phyloP scores from a whole-genome alignment of 2,797 vertebrate genomes.

The Myotis findleyi region DNA sequence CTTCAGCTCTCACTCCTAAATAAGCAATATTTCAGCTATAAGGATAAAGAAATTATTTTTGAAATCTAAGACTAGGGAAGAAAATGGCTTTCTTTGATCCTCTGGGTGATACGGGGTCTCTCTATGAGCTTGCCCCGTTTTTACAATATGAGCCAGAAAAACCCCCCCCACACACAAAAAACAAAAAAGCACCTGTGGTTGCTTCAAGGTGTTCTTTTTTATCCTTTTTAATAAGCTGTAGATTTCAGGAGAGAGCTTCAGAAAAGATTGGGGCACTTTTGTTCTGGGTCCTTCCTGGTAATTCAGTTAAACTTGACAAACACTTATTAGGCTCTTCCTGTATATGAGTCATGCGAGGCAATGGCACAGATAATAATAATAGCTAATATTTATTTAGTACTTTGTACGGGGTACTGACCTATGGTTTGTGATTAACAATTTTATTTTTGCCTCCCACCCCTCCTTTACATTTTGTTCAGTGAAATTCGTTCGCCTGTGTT shows the following conservation, averaged over 20 bases:
- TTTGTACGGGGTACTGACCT: not conserved
- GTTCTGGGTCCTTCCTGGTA: not conserved
- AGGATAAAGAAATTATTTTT: conserved; percentile 25
- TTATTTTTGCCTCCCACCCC: not conserved
- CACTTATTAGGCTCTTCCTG: not conserved
- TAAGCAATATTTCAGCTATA: conserved; percentile 18
- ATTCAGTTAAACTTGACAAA: not conserved
- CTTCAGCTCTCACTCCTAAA: not conserved
- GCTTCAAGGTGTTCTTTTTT: not conserved
- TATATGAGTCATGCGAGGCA: not conserved
- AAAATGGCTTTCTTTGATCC: conserved; percentile 40
- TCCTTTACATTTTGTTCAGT: not conserved
- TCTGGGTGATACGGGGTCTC: not conserved
- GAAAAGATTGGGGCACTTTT: not conserved
- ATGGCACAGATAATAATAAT: not conserved
- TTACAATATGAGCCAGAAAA: not conserved
- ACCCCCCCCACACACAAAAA: too few relatives aligned
- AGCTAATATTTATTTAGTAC: not conserved
- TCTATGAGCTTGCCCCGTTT: not conserved
- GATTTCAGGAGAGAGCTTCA: conserved; percentile 6
- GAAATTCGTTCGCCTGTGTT: not conserved
- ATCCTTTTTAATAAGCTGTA: not conserved
- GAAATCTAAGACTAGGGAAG: conserved; percentile 16
- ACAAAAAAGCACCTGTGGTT: not conserved
- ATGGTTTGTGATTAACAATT: not conserved